Base-by-base conservation (phyloP, 2,113 vertebrate genomes). In the Myocastor coypus region DNA sequence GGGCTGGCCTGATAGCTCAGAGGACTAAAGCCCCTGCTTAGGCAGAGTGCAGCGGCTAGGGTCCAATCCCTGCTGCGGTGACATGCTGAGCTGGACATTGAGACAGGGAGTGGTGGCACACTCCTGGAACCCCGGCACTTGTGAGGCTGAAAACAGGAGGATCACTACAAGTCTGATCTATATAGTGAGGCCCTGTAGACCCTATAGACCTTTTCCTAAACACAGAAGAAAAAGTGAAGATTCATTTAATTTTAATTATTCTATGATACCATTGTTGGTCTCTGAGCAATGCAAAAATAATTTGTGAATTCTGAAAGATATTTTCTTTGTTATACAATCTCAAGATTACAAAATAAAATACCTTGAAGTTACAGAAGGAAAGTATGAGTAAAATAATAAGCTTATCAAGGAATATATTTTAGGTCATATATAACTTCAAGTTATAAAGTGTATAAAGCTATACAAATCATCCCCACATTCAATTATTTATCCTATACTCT, bases 321-420 rank as follows among this genome's bases (percentile, higher is more conserved):
- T 66, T 30, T 19, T 63, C 40, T 75, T 26, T 73, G 19, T 75
- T 73, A 64, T 37, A 83, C 73, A 12, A 63, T 69, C 0, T 68
- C 64, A 91, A 68, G 40, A 80, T 14, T 71, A 26, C 30, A 83
- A 16, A 66, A 82, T 61, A 83, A 75, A 90, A 84, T 20, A 20
- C 11, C 24, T 57, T 71, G 66, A 85, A 83, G 28, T 85, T 61
- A 73, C 3, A 50, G 22, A 89, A 94, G 81, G 2, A 68, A 86
- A 55, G 87, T 89, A 80, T 87, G 68, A 87, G 40, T 22, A 55
- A 94, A 92, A 83, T 16, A 86, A 64, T 88, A 40, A 94, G 34
- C 5, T 90, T 28, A 94, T 55, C 28, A 82, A 96, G 40, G 0
- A 34, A 93, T 78, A 83, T 93, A 50, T 86, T 94, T 20, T 40